Evolutionary conservation across 2,888 invertebrate species (phyloP).

Genomic region (Brenthis hecate): DNA sequence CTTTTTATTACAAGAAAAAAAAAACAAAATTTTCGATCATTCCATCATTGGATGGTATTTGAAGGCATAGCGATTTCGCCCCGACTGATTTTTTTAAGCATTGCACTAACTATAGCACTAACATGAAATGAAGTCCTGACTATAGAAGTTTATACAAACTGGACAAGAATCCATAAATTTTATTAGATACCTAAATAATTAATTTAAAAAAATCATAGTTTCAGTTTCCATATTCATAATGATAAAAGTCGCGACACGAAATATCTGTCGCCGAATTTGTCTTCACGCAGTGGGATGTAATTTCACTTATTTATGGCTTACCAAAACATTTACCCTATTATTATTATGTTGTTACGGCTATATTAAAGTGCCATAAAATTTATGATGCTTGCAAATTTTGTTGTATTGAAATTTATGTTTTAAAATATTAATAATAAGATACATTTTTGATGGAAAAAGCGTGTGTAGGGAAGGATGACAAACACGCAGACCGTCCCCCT

Average conservation of each 20-base stretch:
- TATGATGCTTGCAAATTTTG: slow-evolving; percentile 70
- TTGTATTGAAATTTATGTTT: slow-evolving; percentile 38
- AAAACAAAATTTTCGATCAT: too few relatives aligned
- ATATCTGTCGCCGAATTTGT: slow-evolving; percentile 61
- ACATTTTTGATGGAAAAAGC: slow-evolving; percentile 41
- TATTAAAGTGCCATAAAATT: slow-evolving; percentile 81
- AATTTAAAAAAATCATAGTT: neutral
- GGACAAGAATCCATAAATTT: too few relatives aligned
- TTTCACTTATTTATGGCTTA: slow-evolving; percentile 78
- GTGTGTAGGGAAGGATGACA: slow-evolving; percentile 68
- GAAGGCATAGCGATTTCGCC: too few relatives aligned
- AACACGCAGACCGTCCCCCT: slow-evolving; percentile 70
- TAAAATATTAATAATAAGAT: slow-evolving; percentile 32
- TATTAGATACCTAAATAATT: too few relatives aligned
- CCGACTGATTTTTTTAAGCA: too few relatives aligned
- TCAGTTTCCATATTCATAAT: neutral
- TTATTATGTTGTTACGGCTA: slow-evolving; percentile 79
- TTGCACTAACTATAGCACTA: too few relatives aligned
- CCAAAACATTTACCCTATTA: slow-evolving; percentile 83
- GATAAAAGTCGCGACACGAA: slow-evolving; percentile 35
- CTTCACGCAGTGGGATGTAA: slow-evolving; percentile 64
- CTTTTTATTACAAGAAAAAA: too few relatives aligned
- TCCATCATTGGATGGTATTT: too few relatives aligned
- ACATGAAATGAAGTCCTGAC: too few relatives aligned
- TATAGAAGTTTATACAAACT: too few relatives aligned